Evolutionary conservation across 2,888 invertebrate genomes (phyloP).

Genomic region (Sturmia bella): DNA sequence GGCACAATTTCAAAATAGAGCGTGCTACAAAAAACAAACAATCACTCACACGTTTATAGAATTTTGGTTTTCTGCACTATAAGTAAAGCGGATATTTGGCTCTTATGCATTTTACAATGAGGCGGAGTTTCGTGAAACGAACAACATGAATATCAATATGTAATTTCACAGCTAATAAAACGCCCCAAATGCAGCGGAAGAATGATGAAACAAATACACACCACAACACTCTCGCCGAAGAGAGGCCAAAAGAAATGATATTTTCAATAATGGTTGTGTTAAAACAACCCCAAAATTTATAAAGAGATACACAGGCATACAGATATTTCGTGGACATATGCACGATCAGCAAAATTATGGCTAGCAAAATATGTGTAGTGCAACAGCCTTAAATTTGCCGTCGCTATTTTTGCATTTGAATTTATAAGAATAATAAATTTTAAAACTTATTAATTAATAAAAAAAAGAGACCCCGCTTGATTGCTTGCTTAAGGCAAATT

Average conservation of each 20-base stretch:
- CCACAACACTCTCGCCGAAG: not conserved
- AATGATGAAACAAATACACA: constrained; percentile 8
- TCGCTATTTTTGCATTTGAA: too few relatives aligned
- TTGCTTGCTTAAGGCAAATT: too few relatives aligned
- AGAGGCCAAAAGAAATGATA: not conserved
- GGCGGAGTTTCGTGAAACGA: constrained; percentile 67
- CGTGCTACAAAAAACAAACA: constrained; percentile 36
- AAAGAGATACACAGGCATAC: not conserved
- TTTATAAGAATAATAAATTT: too few relatives aligned
- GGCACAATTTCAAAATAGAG: constrained; percentile 50
- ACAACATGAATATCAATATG: constrained; percentile 33
- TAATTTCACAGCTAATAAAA: constrained; percentile 53
- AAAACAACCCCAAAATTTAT: constrained; percentile 36
- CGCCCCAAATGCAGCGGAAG: constrained; percentile 55
- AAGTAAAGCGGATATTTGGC: not conserved
- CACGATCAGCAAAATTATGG: not conserved
- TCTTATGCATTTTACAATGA: constrained; percentile 39
- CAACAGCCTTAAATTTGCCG: too few relatives aligned
- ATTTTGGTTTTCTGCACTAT: not conserved
- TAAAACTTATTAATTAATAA: too few relatives aligned
- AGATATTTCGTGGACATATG: constrained; percentile 47
- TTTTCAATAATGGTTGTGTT: not conserved
- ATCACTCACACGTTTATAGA: not conserved
- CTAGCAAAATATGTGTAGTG: too few relatives aligned
- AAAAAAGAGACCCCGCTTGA: too few relatives aligned